These are phyloP conservation scores for Tinea semifulvella DNA, from an alignment of 2,888 invertebrate genomes.

Conservation along the genomic window DNA sequence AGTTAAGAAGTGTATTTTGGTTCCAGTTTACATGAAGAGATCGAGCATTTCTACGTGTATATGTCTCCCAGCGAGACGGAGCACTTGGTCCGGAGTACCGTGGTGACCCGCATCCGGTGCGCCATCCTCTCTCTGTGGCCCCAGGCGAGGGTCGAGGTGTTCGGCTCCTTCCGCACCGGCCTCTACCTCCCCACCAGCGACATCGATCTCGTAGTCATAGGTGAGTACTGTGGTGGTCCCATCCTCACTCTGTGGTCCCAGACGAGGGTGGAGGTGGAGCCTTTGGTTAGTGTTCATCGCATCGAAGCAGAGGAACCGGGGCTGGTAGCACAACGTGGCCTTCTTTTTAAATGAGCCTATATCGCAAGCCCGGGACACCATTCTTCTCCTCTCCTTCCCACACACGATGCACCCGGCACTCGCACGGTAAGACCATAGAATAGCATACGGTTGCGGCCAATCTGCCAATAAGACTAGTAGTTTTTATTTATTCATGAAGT, in stretches of 20 bases:
- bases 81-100: conserved; percentile 86
- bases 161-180: conserved; percentile 97
- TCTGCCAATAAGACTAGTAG: no score
- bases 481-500: no score
- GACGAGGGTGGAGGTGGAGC: conserved; percentile 93
- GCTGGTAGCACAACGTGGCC: no score
- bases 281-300: no score
- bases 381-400: no score
- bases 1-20: no score
- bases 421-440: no score
- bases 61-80: conserved; percentile 95
- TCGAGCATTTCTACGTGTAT: conserved; percentile 94
- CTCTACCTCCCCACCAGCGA: conserved; percentile 97
- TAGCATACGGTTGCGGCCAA: no score
- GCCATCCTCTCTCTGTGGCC: conserved; percentile 93
- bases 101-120: conserved; percentile 87
- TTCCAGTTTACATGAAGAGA: conserved; percentile 92
- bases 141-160: conserved; percentile 93
- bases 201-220: conserved; percentile 72
- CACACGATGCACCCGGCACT: no score
- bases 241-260: conserved; percentile 92
- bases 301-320: no score
- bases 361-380: no score
- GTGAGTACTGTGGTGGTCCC: conserved; percentile 36
- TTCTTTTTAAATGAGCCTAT: no score